These are phyloP conservation scores for Pristionchus fissidentatus DNA, from an alignment of 2,888 invertebrate genomes.

Conservation along the genomic window DNA sequence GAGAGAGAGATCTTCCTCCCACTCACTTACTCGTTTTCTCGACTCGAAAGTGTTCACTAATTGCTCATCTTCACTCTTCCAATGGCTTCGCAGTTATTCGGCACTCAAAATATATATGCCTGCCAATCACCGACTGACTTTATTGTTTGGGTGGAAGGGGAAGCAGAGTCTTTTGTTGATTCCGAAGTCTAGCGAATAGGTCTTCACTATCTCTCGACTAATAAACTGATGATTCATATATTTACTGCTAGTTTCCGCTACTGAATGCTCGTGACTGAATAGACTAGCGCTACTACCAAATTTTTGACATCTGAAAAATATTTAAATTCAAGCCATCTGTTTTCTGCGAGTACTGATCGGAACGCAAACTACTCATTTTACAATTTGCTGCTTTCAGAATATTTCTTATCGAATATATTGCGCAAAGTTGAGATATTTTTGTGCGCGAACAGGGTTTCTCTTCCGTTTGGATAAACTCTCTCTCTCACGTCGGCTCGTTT, in stretches of 20 bases:
- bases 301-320: too few relatives aligned
- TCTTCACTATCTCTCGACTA: not conserved
- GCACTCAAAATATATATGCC: not conserved
- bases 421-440: too few relatives aligned
- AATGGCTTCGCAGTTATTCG: not conserved
- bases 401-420: too few relatives aligned
- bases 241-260: too few relatives aligned
- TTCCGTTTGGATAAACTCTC: conserved; percentile 19
- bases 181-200: too few relatives aligned
- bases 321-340: too few relatives aligned
- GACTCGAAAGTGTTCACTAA: not conserved
- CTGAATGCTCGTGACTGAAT: too few relatives aligned
- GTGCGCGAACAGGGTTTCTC: not conserved
- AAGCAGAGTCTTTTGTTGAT: too few relatives aligned
- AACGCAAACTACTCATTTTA: too few relatives aligned
- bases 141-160: not conserved
- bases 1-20: not conserved
- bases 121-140: not conserved
- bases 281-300: too few relatives aligned
- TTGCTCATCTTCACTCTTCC: conserved; percentile 22
- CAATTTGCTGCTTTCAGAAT: too few relatives aligned
- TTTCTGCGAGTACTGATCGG: too few relatives aligned
- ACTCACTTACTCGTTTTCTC: not conserved
- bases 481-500: not conserved
- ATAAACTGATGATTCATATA: not conserved